phyloP scores from a whole-genome alignment of 2,113 vertebrate species.

The Corythornis madagascariensis region DNA sequence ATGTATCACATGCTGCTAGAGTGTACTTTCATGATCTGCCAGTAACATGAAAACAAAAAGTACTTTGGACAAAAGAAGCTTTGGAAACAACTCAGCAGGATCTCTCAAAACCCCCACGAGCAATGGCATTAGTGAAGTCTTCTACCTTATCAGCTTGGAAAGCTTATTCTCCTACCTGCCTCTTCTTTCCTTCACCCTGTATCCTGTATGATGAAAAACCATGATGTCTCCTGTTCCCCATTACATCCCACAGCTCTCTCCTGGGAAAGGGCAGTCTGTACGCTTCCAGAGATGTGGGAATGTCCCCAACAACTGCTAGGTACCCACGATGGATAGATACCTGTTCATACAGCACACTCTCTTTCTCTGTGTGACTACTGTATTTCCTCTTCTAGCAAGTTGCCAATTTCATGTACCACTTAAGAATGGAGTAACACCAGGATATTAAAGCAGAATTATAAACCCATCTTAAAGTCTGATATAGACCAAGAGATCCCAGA shows the following conservation, averaged over 20 bases:
- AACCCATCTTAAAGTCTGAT: neutral
- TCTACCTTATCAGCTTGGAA: neutral
- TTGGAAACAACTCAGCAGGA: neutral
- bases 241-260: neutral
- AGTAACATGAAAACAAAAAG: neutral
- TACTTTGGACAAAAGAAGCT: neutral
- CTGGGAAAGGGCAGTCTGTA: neutral
- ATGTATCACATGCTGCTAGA: neutral
- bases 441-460: neutral
- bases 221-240: accelerated
- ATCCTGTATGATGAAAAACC: neutral
- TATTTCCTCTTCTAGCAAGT: neutral
- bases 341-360: neutral
- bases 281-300: neutral
- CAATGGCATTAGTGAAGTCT: neutral
- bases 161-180: neutral
- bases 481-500: neutral
- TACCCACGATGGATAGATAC: accelerated
- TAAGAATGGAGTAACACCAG: neutral
- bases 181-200: accelerated
- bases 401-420: neutral
- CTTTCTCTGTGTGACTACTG: neutral
- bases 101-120: neutral
- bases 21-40: conserved; percentile 23
- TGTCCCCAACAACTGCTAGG: accelerated